These are phyloP conservation scores for Pseudachorutes palmiensis DNA, from an alignment of 1,140 invertebrate species.

Conservation along the genomic window DNA sequence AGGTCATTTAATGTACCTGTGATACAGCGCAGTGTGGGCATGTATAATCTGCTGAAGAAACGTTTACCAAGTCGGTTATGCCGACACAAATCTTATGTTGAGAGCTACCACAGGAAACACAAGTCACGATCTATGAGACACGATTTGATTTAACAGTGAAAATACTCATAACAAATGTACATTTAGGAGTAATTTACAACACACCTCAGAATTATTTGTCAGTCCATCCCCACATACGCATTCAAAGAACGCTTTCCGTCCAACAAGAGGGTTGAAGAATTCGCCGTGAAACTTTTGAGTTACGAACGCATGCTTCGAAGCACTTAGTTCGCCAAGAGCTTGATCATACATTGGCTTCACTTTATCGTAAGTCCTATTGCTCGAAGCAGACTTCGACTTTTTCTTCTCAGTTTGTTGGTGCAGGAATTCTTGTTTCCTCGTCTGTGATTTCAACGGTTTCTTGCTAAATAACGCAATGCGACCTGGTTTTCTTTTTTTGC, in stretches of 20 bases:
- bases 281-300: slow-evolving; percentile 27
- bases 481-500: not conserved
- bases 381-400: not conserved
- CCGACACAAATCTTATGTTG: slow-evolving; percentile 58
- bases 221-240: slow-evolving; percentile 31
- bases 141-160: no score
- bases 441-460: no score
- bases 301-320: not conserved
- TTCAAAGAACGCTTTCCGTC: slow-evolving; percentile 39
- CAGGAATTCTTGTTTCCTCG: not conserved
- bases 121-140: slow-evolving; percentile 42
- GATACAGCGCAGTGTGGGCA: slow-evolving; percentile 56
- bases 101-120: slow-evolving; percentile 49
- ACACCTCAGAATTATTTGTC: slow-evolving; percentile 25
- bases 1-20: slow-evolving; percentile 28
- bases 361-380: not conserved
- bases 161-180: no score
- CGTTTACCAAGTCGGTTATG: slow-evolving; percentile 42
- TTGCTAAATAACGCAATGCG: not conserved
- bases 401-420: slow-evolving; percentile 4
- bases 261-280: slow-evolving; percentile 40
- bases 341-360: slow-evolving; percentile 19
- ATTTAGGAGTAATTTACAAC: no score
- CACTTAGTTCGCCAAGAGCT: slow-evolving; percentile 4
- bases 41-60: slow-evolving; percentile 43